Conservation (phyloP, 2,797 vertebrate genomes). For the Cuculus canorus region DNA sequence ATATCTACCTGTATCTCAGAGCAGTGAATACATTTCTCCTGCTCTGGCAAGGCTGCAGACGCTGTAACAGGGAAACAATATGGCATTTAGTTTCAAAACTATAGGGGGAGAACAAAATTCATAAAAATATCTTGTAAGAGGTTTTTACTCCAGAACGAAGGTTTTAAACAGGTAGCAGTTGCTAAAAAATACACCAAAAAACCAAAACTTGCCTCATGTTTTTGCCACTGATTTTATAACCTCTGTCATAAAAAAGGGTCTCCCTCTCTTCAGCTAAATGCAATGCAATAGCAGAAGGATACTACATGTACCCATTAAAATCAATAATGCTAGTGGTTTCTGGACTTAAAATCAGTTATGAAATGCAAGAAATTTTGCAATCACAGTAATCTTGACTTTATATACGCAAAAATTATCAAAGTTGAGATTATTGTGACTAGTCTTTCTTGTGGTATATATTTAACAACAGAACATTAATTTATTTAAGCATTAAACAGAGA, state of each 20-base stretch:
- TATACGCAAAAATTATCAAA: neutral
- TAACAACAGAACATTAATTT: neutral
- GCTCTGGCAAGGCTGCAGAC: neutral
- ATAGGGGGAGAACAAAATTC: no score
- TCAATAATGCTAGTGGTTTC: neutral
- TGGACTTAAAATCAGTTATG: neutral
- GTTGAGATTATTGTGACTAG: neutral
- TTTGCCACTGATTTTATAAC: neutral
- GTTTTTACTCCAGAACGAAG: neutral
- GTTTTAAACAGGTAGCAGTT: neutral
- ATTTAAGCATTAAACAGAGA: neutral
- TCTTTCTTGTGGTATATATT: neutral
- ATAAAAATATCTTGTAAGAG: neutral
- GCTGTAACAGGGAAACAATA: neutral
- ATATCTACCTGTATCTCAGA: neutral
- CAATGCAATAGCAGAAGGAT: neutral
- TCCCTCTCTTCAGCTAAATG: neutral
- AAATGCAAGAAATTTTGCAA: neutral
- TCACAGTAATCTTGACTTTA: neutral
- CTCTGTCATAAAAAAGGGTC: neutral
- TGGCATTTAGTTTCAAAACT: neutral
- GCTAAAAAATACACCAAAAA: no score
- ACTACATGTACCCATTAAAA: neutral
- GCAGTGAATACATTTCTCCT: neutral
- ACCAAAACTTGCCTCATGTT: neutral